phyloP scores from a whole-genome alignment of 2,797 vertebrate genomes.

The Crocidura indochinensis region DNA sequence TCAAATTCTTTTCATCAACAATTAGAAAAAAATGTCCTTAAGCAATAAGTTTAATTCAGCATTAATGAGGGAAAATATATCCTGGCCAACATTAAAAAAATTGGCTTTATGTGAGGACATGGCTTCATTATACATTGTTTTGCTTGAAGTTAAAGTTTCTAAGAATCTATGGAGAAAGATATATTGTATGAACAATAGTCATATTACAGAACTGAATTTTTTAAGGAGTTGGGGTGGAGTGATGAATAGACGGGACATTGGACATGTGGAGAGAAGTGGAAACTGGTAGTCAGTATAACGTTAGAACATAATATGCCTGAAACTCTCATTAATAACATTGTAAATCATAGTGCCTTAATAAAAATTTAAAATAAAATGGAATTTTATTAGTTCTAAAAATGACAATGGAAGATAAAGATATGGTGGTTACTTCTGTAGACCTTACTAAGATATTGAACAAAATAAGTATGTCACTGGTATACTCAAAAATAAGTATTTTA shows the following conservation, averaged over 20 bases:
- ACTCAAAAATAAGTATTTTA: neutral
- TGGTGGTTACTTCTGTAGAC: neutral
- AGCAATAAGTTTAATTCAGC: neutral
- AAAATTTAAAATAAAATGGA: neutral
- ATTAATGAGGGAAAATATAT: neutral
- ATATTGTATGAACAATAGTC: too few species aligned
- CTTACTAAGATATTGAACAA: constrained; percentile 17
- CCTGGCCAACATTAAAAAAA: neutral
- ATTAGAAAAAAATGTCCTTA: neutral
- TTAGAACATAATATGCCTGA: too few species aligned
- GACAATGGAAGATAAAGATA: neutral
- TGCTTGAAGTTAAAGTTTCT: neutral
- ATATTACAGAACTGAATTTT: too few species aligned
- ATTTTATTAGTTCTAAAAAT: neutral
- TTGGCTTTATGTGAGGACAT: neutral
- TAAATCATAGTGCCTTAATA: too few species aligned
- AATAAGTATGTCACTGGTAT: neutral
- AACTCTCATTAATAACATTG: too few species aligned
- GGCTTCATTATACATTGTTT: neutral
- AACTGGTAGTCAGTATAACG: too few species aligned
- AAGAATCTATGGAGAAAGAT: neutral
- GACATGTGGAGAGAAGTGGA: too few species aligned
- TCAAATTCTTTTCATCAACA: constrained; percentile 27
- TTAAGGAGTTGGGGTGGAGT: too few species aligned
- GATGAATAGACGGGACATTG: too few species aligned